Base-by-base conservation (phyloP, 1,140 invertebrate species). In the Fopius arisanus region DNA sequence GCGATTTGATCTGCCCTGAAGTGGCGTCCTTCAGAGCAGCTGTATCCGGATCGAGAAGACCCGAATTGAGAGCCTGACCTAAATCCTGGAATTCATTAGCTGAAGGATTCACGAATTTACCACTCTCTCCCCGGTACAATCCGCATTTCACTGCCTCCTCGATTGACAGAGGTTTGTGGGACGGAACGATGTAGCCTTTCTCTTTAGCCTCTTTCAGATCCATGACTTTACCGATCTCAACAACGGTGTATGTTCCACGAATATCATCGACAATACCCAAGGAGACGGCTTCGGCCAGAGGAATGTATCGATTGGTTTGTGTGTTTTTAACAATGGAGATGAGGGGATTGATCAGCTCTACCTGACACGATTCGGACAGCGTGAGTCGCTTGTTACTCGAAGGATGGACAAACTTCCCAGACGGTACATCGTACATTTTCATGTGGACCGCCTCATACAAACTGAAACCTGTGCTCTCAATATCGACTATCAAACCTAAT, bases 381-480 rank as follows among this genome's bases (percentile, higher is more conserved):
- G 93, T 93, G 2, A 96, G 88, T 81, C 91, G 91, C 77, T 92
- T 91, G 33, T 94, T 94, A 16, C 91, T 94, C 0, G 92, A 91
- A 1, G 97, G 96, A 85, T 98, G 94, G 9, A 94, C 88, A 80
- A 98, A 94, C 75, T 91, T 90, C 14, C 92, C 91, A 59, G 92
- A 92, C 26, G 91, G 86, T 2, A 90, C 82, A 77, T 96, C 91
- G 82, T 95, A 96, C 76, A 97, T 90, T 72, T 94, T 93, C 91
- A 96, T 94, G 54, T 92, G 88, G 37, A 98, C 84, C 10, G 93
- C 91, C 82, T 98, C 95, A 77, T 96, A 94, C 2, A 98, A 84
- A 37, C 92, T 92, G 81, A 96, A 95, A 66, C 92, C 92, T 23
- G 92, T 91, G 69, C 91, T 93, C 88, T 96, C 95, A 75, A 96